Evolutionary conservation across 2,797 vertebrate genomes (phyloP).

Genomic region (Lepidocolaptes lacrymiger): DNA sequence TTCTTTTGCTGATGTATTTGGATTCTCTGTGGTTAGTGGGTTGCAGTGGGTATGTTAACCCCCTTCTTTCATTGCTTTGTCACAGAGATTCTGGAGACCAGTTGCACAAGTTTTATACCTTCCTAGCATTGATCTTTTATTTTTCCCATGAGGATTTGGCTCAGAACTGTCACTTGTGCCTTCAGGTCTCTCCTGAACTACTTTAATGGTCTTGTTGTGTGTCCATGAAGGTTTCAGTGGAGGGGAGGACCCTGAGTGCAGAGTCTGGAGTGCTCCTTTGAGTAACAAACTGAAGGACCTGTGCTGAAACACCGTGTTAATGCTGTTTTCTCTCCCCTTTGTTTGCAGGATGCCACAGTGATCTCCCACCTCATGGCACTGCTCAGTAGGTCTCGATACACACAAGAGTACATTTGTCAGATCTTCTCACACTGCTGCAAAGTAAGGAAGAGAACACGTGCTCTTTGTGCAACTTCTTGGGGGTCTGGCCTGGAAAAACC

Average conservation of each 20-base stretch:
- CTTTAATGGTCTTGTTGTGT: background rate
- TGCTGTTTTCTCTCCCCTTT: slow-evolving; percentile 23
- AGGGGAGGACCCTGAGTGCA: background rate
- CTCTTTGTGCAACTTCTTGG: background rate
- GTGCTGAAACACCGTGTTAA: slow-evolving; percentile 32
- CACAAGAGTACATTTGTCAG: slow-evolving; percentile 98
- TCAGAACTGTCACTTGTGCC: background rate
- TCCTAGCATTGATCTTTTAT: background rate
- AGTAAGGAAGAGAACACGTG: slow-evolving; percentile 78
- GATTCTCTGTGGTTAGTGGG: background rate
- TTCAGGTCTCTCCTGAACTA: background rate
- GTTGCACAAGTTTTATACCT: background rate
- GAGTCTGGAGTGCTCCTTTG: background rate
- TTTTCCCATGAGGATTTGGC: background rate
- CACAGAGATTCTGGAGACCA: background rate
- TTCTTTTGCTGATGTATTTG: background rate
- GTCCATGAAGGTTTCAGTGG: background rate
- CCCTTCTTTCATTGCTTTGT: background rate
- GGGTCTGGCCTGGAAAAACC: background rate
- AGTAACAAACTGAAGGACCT: background rate
- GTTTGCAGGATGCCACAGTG: slow-evolving; percentile 90
- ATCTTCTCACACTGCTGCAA: slow-evolving; percentile 99
- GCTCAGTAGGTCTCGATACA: slow-evolving; percentile 91
- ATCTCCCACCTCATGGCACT: slow-evolving; percentile 97
- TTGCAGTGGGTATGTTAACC: background rate